Base-by-base conservation (phyloP, 1,140 invertebrate species). In the Piezodorus guildinii region DNA sequence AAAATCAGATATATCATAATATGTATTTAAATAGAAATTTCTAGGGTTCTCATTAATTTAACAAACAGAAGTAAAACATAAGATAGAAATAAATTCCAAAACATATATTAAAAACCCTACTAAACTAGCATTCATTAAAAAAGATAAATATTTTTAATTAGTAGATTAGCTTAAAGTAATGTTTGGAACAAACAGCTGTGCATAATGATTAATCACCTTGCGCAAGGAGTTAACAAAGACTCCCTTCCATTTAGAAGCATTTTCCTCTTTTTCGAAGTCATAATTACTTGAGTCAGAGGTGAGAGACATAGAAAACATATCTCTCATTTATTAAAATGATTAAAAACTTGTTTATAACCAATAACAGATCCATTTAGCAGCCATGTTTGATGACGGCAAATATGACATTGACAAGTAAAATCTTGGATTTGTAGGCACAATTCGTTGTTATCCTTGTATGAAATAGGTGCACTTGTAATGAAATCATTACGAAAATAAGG, bases 231-330 rank as follows among this genome's bases (percentile, higher is more conserved):
- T 83, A 71, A 89, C 83, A 77, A 94, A 90, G 45, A 94, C 79
- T 68, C 89, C 88, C 73, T 86, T 88, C 91, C 91, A 96, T 81
- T 92, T 91, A 68, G 81, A 80, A 67, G 82, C 81, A 77, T 93
- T 94, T 74, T 93, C 90, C 70, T 86, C 86, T 72, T 88, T 89
- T 72, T 85, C 83, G 75, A 94, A 93, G 77, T 93, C 88, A 77
- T 91, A 93, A 73, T 83, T 83, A 72, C 81, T 81, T 44, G 34
- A 44, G 43, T 60, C 58, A 56, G 78, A 75, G 64, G 76, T 77
- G 62, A 76, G 75, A 69, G 79, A 74, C 70, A 77, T 77, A 65
- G 78, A 77, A 73, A 80, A 81, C 80, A 82, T 81, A 68, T 66
- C 70, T 65, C 64, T 61, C 65, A 65, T 65, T 45, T 52, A 65